Evolutionary conservation across 2,113 vertebrate species (phyloP).

Genomic region (Toxotes jaculatrix): DNA sequence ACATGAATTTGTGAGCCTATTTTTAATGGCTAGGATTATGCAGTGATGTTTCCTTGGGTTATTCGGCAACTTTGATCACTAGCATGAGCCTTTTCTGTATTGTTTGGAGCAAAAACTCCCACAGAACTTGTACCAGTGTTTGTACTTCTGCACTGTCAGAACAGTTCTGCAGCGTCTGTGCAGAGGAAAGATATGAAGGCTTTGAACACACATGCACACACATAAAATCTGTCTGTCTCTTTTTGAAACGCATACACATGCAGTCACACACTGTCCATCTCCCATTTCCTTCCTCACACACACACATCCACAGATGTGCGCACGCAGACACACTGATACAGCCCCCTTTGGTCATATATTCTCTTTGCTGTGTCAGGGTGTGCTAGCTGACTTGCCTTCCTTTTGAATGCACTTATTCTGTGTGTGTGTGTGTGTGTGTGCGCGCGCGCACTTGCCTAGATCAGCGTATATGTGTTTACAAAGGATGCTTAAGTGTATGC

Average conservation of each 20-base stretch:
- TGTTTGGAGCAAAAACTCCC: conserved; percentile 62
- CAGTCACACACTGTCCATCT: conserved; percentile 62
- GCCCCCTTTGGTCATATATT: conserved; percentile 70
- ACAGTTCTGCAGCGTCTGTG: conserved; percentile 52
- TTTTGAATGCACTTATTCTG: conserved; percentile 28
- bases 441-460: background rate
- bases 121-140: conserved; percentile 56
- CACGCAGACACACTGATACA: conserved; percentile 35
- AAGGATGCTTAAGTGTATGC: conserved; percentile 5
- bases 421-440: background rate
- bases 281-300: conserved; percentile 38
- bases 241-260: conserved; percentile 42
- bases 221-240: conserved; percentile 35
- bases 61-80: conserved; percentile 64
- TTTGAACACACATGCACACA: conserved; percentile 48
- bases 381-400: conserved; percentile 33
- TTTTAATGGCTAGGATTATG: conserved; percentile 61
- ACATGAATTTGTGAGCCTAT: conserved; percentile 46
- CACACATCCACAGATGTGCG: conserved; percentile 37
- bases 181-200: conserved; percentile 53
- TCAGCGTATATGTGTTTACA: conserved; percentile 1
- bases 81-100: conserved; percentile 53
- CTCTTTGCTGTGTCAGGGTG: conserved; percentile 68
- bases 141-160: conserved; percentile 71
- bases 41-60: conserved; percentile 57